Conservation (phyloP, 2,888 invertebrate genomes). For the Drosophila eohydei region DNA sequence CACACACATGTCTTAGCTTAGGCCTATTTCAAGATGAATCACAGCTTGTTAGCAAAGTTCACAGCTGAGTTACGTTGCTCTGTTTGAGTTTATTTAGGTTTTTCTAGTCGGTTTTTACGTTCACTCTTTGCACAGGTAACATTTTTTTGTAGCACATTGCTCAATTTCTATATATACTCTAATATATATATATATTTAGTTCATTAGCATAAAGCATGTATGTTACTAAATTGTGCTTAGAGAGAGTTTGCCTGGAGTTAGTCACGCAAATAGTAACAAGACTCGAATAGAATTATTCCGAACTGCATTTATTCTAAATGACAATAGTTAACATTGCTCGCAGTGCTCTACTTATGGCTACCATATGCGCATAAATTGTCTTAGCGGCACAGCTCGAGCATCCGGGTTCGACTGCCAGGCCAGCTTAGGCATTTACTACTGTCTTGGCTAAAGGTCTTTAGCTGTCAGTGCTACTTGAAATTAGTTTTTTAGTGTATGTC, state of each 20-base stretch:
- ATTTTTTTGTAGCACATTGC: neutral
- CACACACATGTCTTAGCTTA: neutral
- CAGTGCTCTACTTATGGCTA: too few species aligned
- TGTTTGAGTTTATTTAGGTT: slow-evolving; percentile 6
- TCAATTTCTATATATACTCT: neutral
- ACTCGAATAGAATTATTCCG: neutral
- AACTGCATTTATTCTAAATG: neutral
- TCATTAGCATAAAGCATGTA: neutral
- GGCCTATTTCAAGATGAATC: slow-evolving; percentile 25
- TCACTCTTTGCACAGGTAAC: slow-evolving; percentile 2
- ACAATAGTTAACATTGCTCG: too few species aligned
- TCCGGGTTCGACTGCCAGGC: too few species aligned
- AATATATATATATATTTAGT: neutral
- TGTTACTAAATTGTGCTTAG: neutral
- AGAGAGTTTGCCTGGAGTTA: too few species aligned
- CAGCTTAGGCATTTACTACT: too few species aligned
- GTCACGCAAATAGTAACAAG: neutral
- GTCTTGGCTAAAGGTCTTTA: too few species aligned
- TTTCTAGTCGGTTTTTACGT: neutral
- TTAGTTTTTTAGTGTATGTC: too few species aligned
- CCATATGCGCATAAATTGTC: too few species aligned
- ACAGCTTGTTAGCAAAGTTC: slow-evolving; percentile 2
- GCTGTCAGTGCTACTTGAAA: too few species aligned
- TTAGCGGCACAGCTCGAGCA: too few species aligned
- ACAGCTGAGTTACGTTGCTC: slow-evolving; percentile 1